Base-by-base conservation (phyloP, 2,888 invertebrate genomes). In the Tortrix viridana region DNA sequence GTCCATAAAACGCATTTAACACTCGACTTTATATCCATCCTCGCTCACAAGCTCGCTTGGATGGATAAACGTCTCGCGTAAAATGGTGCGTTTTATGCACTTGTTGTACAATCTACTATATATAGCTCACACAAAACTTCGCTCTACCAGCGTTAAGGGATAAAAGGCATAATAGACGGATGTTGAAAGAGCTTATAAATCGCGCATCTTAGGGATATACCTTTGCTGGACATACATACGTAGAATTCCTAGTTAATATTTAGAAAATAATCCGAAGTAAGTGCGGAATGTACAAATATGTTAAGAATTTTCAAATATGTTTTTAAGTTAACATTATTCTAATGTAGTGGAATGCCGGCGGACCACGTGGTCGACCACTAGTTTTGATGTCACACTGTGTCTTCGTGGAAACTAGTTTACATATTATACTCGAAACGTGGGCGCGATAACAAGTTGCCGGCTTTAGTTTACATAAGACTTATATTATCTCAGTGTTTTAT, bases 351-450 rank as follows among this genome's bases (percentile, higher is more conserved):
- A 14, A 52, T 32, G 37, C 61, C 56, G 50, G 55, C 26, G 38
- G n/a, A 26, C 50, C 62, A 57, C 62, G 62, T 62, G 56, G 18
- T 18, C 3, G 12, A 19, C 12, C 18, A 32, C 22, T 22, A n/a
- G 18, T 60, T 52, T 50, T 62, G 57, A 62, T 50, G 56, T 57
- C 56, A 38, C 53, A 53, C 41, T 56, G 26, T 57, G 37, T 37
- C 44, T 62, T 38, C 55, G 26, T 22, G n/a, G 32, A 62, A 62
- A 62, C 62, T 23, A 50, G 62, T 62, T 62, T 62, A 5, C 14
- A 16, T 9, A 41, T 47, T 38, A n/a, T 37, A 23, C 56, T 26
- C 41, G 47, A 41, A 26, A 19, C 22, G 19, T 43, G 49, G 47
- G 14, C 19, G 43, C 44, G 22, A 37, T 19, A 16, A 18, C 44